phyloP scores from a whole-genome alignment of 2,888 invertebrate species.

The Netelia inedita region DNA sequence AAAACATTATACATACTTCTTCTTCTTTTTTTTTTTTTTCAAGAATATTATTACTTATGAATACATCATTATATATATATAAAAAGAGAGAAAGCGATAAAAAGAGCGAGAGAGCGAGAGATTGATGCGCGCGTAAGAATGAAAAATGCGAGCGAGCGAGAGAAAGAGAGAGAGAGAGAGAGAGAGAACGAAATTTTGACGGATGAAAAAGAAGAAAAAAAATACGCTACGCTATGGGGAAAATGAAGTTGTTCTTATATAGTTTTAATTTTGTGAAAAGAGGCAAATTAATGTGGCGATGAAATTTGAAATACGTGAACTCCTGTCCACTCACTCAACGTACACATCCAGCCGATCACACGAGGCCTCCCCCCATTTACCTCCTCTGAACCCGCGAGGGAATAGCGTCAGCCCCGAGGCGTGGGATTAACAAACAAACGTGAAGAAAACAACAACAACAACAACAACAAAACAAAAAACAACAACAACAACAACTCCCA shows the following conservation, averaged over 20 bases:
- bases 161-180: slow-evolving; percentile 62
- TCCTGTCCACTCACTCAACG: slow-evolving; percentile 75
- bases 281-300: slow-evolving; percentile 74
- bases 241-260: slow-evolving; percentile 80
- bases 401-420: slow-evolving; percentile 69
- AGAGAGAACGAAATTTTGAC: slow-evolving; percentile 70
- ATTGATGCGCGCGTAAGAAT: slow-evolving; percentile 64
- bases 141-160: slow-evolving; percentile 61
- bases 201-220: slow-evolving; percentile 69
- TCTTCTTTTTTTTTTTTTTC: slow-evolving; percentile 73
- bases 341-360: slow-evolving; percentile 73
- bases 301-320: slow-evolving; percentile 75
- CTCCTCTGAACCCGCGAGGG: slow-evolving; percentile 57
- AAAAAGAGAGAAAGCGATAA: slow-evolving; percentile 67
- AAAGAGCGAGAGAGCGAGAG: slow-evolving; percentile 57
- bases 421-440: slow-evolving; percentile 70
- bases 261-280: slow-evolving; percentile 79
- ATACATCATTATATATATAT: slow-evolving; percentile 80
- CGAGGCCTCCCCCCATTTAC: slow-evolving; percentile 75
- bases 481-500: slow-evolving; percentile 71
- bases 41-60: slow-evolving; percentile 82
- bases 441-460: slow-evolving; percentile 64
- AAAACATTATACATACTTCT: slow-evolving; percentile 79
- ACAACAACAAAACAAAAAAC: too few relatives aligned
- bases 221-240: slow-evolving; percentile 75